Percentiles rank a stretch among this genome's conserved stretches.
These are phyloP conservation scores for Drepana arcuata DNA, from an alignment of 1,140 invertebrate genomes.

Conservation along the genomic window DNA sequence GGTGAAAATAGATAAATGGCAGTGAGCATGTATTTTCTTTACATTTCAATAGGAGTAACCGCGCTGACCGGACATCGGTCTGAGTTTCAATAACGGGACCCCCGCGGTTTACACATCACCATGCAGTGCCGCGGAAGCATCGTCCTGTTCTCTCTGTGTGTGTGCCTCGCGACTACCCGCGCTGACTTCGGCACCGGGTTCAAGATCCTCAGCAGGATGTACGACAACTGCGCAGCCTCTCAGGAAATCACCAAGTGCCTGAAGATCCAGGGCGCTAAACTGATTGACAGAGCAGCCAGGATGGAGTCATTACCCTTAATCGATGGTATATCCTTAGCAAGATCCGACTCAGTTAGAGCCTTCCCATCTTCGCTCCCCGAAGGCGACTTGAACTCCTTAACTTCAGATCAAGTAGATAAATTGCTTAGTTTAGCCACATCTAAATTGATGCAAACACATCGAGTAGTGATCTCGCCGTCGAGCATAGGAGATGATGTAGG, in stretches of 20 bases:
- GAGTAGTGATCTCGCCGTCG: constrained; percentile 72
- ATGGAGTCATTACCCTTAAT: constrained; percentile 75
- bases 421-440: constrained; percentile 71
- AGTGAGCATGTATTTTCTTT: constrained; percentile 58
- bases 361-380: constrained; percentile 58
- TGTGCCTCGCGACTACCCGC: constrained; percentile 28
- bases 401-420: constrained; percentile 73
- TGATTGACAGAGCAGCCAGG: constrained; percentile 75
- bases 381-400: constrained; percentile 58
- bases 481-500: constrained; percentile 44
- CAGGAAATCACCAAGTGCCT: constrained; percentile 77
- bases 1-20: constrained; percentile 74
- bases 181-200: constrained; percentile 48
- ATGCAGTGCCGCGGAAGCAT: constrained; percentile 52
- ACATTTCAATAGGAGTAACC: constrained; percentile 66
- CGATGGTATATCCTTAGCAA: constrained; percentile 74
- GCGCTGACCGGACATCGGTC: constrained; percentile 50
- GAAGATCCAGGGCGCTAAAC: constrained; percentile 77
- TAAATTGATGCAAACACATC: constrained; percentile 75
- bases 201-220: constrained; percentile 71
- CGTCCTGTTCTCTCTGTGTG: constrained; percentile 48
- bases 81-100: constrained; percentile 25
- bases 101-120: constrained; percentile 32
- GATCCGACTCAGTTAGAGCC: constrained; percentile 36
- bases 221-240: constrained; percentile 74